A percentile compares a stretch with the other conserved stretches of the same genome.
These are phyloP conservation scores for Dendrolimus houi DNA, from an alignment of 2,888 invertebrate genomes.

Conservation along the genomic window DNA sequence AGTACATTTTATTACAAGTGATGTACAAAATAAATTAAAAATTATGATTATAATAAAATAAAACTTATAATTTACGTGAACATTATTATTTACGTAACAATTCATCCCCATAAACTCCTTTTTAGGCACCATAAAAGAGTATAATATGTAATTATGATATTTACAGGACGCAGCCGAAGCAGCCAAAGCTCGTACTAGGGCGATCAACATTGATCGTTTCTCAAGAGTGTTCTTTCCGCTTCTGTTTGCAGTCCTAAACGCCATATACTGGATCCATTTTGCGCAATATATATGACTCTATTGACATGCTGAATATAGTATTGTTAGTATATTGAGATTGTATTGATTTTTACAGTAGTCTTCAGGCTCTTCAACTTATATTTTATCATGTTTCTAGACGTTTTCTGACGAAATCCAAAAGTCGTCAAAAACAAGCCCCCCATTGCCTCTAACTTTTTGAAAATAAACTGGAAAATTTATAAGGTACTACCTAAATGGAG, in stretches of 20 bases:
- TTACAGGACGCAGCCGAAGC: slow-evolving; percentile 63
- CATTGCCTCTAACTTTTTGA: too few species aligned
- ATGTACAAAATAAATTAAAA: too few species aligned
- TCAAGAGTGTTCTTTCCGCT: slow-evolving; percentile 93
- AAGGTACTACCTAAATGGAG: too few species aligned
- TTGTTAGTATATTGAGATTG: background rate
- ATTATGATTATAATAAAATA: too few species aligned
- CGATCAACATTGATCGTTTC: slow-evolving; percentile 90
- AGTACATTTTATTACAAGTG: too few species aligned
- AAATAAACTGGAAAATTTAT: too few species aligned
- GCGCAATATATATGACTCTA: slow-evolving; percentile 62
- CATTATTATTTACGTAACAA: too few species aligned
- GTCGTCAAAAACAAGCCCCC: too few species aligned
- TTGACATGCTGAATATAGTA: slow-evolving; percentile 10
- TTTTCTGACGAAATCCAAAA: too few species aligned
- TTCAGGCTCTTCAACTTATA: too few species aligned
- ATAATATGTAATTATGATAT: slow-evolving; percentile 1
- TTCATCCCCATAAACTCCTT: background rate
- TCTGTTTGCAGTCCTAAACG: slow-evolving; percentile 90
- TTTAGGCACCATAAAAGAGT: background rate
- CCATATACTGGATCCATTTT: slow-evolving; percentile 93
- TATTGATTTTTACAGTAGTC: background rate
- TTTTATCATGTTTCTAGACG: too few species aligned
- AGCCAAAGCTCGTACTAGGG: slow-evolving; percentile 62
- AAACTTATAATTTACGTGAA: too few species aligned